Percentiles rank a stretch among this genome's conserved stretches.
phyloP scores from a whole-genome alignment of 1,140 invertebrate species.

The Aphaenogaster rudis region DNA sequence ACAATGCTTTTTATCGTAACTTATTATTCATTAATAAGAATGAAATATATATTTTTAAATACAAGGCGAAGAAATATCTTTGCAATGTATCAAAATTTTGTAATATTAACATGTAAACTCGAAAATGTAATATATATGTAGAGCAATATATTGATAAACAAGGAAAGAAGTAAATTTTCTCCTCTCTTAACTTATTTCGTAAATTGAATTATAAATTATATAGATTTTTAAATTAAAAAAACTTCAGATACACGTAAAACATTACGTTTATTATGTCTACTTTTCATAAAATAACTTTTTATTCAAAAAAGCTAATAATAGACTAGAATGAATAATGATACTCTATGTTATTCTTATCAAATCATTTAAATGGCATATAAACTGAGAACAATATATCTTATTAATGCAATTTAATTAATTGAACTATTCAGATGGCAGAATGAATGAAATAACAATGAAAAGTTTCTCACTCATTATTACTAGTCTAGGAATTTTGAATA shows the following conservation, averaged over 20 bases:
- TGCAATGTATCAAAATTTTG: neutral
- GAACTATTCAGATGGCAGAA: constrained; percentile 16
- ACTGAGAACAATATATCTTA: neutral
- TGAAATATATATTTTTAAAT: constrained; percentile 3
- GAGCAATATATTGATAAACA: neutral
- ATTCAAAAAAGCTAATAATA: constrained; percentile 7
- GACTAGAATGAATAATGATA: constrained; percentile 48
- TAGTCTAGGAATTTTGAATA: neutral
- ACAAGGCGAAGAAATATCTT: neutral
- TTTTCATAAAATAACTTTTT: constrained; percentile 33
- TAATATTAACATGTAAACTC: constrained; percentile 7
- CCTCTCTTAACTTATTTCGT: neutral
- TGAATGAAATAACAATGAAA: constrained; percentile 24
- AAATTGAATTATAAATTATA: neutral
- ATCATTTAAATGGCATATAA: constrained; percentile 33
- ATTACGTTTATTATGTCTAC: neutral
- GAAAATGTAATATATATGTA: neutral
- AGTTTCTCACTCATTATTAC: constrained; percentile 4
- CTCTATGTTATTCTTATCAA: neutral
- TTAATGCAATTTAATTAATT: neutral
- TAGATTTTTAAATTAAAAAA: constrained; percentile 14
- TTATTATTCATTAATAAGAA: neutral
- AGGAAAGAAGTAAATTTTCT: neutral
- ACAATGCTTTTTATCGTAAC: neutral
- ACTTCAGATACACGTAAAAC: neutral